phyloP scores from a whole-genome alignment of 2,797 vertebrate genomes.

The Pyrocephalus nanus region DNA sequence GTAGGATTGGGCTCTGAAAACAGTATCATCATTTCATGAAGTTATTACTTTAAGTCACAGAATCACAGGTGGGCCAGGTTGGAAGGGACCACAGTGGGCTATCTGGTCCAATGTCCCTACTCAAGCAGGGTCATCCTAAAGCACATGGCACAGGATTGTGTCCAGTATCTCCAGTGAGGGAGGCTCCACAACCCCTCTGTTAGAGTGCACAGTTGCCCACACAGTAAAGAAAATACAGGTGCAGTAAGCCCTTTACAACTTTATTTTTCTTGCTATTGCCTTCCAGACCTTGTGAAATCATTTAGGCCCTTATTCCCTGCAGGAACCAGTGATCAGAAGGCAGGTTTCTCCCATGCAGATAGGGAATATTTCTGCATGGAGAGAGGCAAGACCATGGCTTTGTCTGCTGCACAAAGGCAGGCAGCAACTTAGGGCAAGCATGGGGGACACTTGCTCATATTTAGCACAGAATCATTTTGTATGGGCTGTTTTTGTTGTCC shows the following conservation, averaged over 20 bases:
- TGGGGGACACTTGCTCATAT: fast-evolving
- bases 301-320: neutral
- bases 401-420: neutral
- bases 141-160: neutral
- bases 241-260: neutral
- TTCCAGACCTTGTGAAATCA: neutral
- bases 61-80: neutral
- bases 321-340: fast-evolving
- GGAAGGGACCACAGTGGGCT: neutral
- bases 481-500: neutral
- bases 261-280: neutral
- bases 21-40: fast-evolving
- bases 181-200: neutral
- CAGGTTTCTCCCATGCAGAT: fast-evolving
- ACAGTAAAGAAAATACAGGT: neutral
- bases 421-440: too few relatives aligned
- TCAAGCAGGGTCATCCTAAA: neutral
- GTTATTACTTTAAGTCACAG: neutral
- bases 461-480: neutral
- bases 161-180: neutral
- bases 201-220: neutral
- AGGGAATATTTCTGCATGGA: neutral
- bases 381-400: fast-evolving
- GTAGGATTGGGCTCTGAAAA: fast-evolving
- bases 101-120: neutral